A percentile compares a stretch with the other conserved stretches of the same genome.
Evolutionary conservation across 2,888 invertebrate species (phyloP).

Genomic region (Platypus cylindrus): DNA sequence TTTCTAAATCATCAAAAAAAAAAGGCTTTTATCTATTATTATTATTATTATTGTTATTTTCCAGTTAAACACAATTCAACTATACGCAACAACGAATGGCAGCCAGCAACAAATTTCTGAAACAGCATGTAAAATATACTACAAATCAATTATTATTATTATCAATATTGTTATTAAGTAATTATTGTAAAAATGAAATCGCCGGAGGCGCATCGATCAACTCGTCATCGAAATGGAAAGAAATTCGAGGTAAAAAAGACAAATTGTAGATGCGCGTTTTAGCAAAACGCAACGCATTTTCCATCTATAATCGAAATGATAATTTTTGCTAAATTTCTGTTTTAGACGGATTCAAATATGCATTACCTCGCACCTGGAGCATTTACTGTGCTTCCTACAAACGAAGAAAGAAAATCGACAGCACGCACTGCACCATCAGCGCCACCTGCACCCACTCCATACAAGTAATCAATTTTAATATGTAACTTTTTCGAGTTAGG

Average conservation of each 20-base stretch:
- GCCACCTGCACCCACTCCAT: slow-evolving; percentile 29
- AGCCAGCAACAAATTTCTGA: slow-evolving; percentile 1
- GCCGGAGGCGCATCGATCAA: slow-evolving; percentile 14
- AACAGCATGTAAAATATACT: too few species aligned
- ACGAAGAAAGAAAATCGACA: slow-evolving; percentile 18
- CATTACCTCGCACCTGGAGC: slow-evolving; percentile 32
- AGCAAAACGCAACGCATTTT: background rate
- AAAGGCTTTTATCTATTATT: too few species aligned
- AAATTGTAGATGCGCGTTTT: background rate
- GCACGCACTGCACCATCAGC: slow-evolving; percentile 28
- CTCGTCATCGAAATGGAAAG: slow-evolving; percentile 10
- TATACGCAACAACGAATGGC: slow-evolving; percentile 12
- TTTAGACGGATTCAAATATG: slow-evolving; percentile 29
- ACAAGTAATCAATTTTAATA: too few species aligned
- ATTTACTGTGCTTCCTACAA: slow-evolving; percentile 32
- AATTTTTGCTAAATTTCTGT: slow-evolving; percentile 11
- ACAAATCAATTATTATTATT: too few species aligned
- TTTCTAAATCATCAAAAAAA: too few species aligned
- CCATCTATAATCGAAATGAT: background rate
- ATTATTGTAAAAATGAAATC: slow-evolving; percentile 9
- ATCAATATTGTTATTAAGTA: too few species aligned
- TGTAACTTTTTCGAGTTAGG: too few species aligned
- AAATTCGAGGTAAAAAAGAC: slow-evolving; percentile 11
- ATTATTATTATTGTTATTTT: too few species aligned
- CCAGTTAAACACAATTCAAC: too few species aligned